Base-by-base conservation (phyloP, 2,797 vertebrate species). In the Oreochromis grahami region DNA sequence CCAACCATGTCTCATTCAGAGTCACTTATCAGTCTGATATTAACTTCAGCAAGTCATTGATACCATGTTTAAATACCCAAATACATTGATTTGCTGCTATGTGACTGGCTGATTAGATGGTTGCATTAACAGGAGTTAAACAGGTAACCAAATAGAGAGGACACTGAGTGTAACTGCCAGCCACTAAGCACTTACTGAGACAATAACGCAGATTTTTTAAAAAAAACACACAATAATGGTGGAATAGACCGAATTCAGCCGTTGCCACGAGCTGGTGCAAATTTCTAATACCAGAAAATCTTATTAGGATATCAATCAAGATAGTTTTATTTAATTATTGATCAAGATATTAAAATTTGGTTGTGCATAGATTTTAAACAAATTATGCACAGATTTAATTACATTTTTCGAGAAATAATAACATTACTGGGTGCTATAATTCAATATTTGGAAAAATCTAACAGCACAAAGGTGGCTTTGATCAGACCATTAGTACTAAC, bases 171-270 rank as follows among this genome's bases (percentile, higher is more conserved):
- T 68, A 43, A 68, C 13, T 26, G 12, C 5, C 8, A 43, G 13
- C 36, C 36, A 41, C 2, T 24, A 26, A 70, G 21, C 24, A 17
- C 14, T 72, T 19, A 48, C 43, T 19, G 41, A 72, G 68, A 29
- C 68, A 72, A 45, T 29, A 45, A 17, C 0, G 1, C 8, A 45
- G 24, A 45, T 29, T 5, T 21, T 21, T n/a, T n/a, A n/a, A 38
- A 29, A 29, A 29, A 29, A 0, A 32, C 3, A n/a, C 34, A 29
- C 0, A 48, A 26, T 72, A 72, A 48, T 0, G 2, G 41, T 12
- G 24, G 15, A 48, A 72, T 29, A 48, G 68, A 45, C 24, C 17
- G 8, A 72, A 72, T 72, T 48, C 15, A 29, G 13, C 41, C 0
- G 6, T 11, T 72, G 41, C 14, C 41, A 48, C 17, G 43, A 48